Base-by-base conservation (phyloP, 1,140 invertebrate genomes). In the Nephila pilipes region DNA sequence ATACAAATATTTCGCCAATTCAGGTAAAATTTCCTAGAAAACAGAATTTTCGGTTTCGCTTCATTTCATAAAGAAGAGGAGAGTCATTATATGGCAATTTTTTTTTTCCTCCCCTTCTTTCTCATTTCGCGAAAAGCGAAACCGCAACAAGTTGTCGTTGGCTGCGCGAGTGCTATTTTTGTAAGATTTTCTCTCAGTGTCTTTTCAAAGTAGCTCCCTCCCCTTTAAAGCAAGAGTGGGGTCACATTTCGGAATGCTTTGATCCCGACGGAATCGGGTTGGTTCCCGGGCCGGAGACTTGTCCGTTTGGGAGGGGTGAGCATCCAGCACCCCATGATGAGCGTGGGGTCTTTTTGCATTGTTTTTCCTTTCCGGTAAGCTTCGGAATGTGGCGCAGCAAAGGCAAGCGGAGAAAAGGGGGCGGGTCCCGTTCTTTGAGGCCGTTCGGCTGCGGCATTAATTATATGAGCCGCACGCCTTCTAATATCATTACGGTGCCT, bases 401-500 rank as follows among this genome's bases (percentile, higher is more conserved):
- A 69, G 60, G 87, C 32, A 20, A 10, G 10, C n/a, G 20, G 20
- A 38, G 25, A 81, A 57, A 29, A 38, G 75, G 54, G 85, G 83
- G 91, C 91, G 83, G 83, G 0, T 10, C 91, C 46, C 2, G 87
- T 75, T 93, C 83, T 87, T 93, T 93, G 91, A 38, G 65, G 29
- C 29, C 65, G 25, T 75, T 75, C 80, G 83, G 85, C 32, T 85
- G 83, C 83, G 80, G 80, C 80, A 83, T 75, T 93, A 93, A 93
- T 93, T 93, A 93, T 85, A 87, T 85, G 87, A 57, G 80, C 79
- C 93, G 79, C 85, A 90, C 81, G 87, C 87, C 93, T 90, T 90
- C 87, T 90, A 93, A 93, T 93, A 93, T 93, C 87, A 93, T 93
- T 93, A 93, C 69, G 60, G 92, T n/a, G 80, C 83, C 80, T 63